Evolutionary conservation across 2,888 invertebrate genomes (phyloP), one percentile per base, ranked within the genome.

Genomic region (Callimorpha dominula): DNA sequence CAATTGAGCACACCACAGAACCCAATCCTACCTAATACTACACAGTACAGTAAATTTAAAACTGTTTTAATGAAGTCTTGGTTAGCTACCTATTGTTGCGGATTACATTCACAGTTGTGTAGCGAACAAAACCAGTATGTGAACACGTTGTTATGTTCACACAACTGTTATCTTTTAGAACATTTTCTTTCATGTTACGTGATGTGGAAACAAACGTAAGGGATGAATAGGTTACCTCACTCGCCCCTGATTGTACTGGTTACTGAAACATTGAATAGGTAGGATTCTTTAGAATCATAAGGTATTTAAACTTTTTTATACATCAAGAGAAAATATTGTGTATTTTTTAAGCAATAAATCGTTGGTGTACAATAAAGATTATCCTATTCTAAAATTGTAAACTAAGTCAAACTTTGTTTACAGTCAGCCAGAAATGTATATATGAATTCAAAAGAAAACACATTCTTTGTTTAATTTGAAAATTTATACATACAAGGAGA

Each of bases 161-260:
- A 54, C 64, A 42, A 64, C 46, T 69, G 64, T 65, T 71, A 74
- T 67, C 74, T 67, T 60, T 68, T 43, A 63, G 42, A 65, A 77
- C 20, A 66, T 79, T 75, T 73, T 71, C 73, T 81, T 80, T 72
- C 71, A 43, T 74, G 75, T 73, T 68, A 42, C 54, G 66, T 68
- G 70, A 72, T 68, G 81, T 80, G 83, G 54, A 78, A 80, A 78
- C 68, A 68, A 50, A 71, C 65, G 66, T 74, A 73, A 75, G 49
- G 74, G 60, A 67, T 73, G 68, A 76, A 78, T 75, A 70, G 72
- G 68, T 71, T n/a, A 65, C 42, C 50, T 71, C 68, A 60, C 46
- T 68, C 60, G 8, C 6, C 52, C 31, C 54, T 52, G 62, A 80
- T 80, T 80, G 73, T 80, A 73, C 75, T 72, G 67, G 63, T 75